A percentile compares a stretch with the other conserved stretches of the same genome.
These are phyloP conservation scores for Agrotis segetum DNA, from an alignment of 2,888 invertebrate species.

Conservation along the genomic window DNA sequence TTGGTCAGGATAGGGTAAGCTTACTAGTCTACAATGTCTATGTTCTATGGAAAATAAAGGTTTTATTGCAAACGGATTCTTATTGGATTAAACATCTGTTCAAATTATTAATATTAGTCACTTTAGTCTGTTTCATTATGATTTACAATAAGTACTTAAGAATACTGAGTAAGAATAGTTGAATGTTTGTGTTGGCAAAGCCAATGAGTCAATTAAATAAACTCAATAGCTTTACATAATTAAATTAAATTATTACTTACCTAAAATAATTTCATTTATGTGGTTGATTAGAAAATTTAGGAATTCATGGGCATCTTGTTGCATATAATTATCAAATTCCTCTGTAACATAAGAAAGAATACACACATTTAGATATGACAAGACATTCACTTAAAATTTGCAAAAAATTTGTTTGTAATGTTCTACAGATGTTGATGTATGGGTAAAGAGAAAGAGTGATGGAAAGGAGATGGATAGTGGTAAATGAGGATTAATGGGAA, in stretches of 20 bases:
- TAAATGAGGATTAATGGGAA: no score
- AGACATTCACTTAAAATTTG: background rate
- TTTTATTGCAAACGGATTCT: conserved; percentile 13
- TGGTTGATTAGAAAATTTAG: conserved; percentile 99
- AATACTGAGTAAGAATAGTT: no score
- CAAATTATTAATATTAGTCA: no score
- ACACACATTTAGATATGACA: background rate
- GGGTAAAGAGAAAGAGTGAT: no score
- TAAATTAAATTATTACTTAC: conserved; percentile 88
- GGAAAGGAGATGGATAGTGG: no score
- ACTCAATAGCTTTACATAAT: background rate
- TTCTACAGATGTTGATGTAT: background rate
- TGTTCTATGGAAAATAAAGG: no score
- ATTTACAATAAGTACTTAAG: no score
- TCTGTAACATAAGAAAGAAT: conserved; percentile 92
- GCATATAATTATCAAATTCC: conserved; percentile 99
- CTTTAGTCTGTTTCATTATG: no score
- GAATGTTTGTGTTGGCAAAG: background rate
- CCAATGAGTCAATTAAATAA: background rate
- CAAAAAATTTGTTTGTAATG: no score
- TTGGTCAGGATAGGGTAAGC: background rate
- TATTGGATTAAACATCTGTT: conserved; percentile 1
- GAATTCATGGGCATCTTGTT: conserved; percentile 99
- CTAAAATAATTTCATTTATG: conserved; percentile 99
- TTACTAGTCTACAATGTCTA: background rate